Evolutionary conservation across 2,113 vertebrate genomes (phyloP).

Genomic region (Silurus asotus): DNA sequence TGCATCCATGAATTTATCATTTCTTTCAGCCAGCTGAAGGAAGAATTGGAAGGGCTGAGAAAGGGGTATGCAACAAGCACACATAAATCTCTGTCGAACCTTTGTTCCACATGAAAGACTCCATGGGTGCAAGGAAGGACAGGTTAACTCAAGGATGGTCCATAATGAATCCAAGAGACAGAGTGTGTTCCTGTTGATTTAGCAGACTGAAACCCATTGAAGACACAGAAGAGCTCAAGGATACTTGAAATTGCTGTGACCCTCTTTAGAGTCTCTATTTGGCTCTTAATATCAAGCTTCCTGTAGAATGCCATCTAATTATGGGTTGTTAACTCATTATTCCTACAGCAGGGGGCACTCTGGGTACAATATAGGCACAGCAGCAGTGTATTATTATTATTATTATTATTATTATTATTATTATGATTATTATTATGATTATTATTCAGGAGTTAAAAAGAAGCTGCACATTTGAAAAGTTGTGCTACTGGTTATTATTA

Average conservation of each 20-base stretch:
- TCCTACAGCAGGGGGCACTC: conserved; percentile 70
- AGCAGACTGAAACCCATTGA: conserved; percentile 21
- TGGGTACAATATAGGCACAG: conserved; percentile 52
- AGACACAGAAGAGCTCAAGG: not conserved
- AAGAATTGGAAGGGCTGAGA: conserved; percentile 42
- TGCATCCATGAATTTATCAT: conserved; percentile 59
- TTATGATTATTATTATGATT: too few relatives aligned
- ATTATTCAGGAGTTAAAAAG: conserved; percentile 12
- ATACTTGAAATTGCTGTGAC: not conserved
- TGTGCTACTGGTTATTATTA: conserved; percentile 12
- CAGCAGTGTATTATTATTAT: too few relatives aligned
- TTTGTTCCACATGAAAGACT: conserved; percentile 61
- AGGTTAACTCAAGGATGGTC: conserved; percentile 57
- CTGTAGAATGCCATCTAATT: not conserved
- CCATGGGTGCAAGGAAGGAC: conserved; percentile 59
- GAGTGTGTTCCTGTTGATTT: conserved; percentile 34
- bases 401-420: too few relatives aligned
- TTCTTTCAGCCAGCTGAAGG: conserved; percentile 33
- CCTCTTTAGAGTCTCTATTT: conserved; percentile 29
- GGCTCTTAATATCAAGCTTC: conserved; percentile 5
- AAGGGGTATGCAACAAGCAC: conserved; percentile 36
- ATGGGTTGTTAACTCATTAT: conserved; percentile 9
- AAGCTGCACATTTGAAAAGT: conserved; percentile 24
- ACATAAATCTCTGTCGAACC: conserved; percentile 62
- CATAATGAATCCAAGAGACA: conserved; percentile 38